A percentile compares a stretch with the other conserved stretches of the same genome.
Evolutionary conservation across 2,113 vertebrate genomes (phyloP).

Genomic region (Ciconia maguari): DNA sequence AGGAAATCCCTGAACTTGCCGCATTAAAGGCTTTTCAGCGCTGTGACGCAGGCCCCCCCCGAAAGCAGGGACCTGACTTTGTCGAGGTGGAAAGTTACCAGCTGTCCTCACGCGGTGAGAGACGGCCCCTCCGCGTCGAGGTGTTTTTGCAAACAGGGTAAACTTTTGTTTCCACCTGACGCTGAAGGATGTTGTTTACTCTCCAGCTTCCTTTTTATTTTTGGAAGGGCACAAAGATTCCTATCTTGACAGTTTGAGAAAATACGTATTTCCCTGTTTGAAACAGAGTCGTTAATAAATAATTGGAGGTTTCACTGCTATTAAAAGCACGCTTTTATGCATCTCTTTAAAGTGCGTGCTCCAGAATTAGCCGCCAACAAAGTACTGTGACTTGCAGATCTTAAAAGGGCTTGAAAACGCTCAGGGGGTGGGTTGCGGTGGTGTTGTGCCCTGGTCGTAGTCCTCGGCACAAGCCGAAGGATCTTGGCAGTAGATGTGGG

Average conservation of each 20-base stretch:
- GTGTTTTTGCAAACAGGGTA: accelerated
- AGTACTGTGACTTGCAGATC: too few relatives aligned
- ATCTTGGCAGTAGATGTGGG: background rate
- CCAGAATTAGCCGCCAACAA: background rate
- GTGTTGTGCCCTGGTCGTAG: accelerated
- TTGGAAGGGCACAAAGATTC: background rate
- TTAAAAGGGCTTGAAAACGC: background rate
- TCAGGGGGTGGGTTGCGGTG: accelerated
- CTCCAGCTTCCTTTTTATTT: background rate
- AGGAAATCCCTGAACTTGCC: accelerated
- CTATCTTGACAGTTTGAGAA: background rate
- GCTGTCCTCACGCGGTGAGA: background rate
- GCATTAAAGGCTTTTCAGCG: background rate
- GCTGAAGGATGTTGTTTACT: background rate
- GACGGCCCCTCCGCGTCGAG: accelerated
- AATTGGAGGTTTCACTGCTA: background rate
- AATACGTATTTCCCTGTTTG: accelerated
- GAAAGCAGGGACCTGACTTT: accelerated
- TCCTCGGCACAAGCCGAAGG: background rate
- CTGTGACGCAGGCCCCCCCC: accelerated
- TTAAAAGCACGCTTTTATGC: background rate
- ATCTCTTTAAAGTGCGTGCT: background rate
- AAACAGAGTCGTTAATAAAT: background rate
- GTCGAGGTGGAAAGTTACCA: background rate
- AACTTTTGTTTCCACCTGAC: background rate